phyloP scores from a whole-genome alignment of 53 echinoderm and acorn worm genomes.

The Astropecten irregularis region DNA sequence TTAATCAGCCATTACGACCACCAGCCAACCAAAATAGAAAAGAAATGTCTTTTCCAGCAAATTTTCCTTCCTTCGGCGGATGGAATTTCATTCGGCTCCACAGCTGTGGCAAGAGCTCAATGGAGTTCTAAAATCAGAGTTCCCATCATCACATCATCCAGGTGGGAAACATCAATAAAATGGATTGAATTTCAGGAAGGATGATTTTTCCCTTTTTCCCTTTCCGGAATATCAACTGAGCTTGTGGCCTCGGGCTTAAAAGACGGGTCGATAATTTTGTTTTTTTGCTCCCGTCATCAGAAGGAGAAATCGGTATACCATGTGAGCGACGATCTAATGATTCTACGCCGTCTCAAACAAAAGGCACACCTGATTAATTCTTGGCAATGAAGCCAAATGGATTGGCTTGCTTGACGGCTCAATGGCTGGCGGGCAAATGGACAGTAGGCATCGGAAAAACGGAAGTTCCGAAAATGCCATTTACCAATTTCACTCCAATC shows the following conservation, averaged over 20 bases:
- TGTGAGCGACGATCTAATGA: background rate
- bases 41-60: background rate
- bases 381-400: background rate
- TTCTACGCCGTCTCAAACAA: background rate
- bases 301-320: no score
- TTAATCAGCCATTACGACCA: background rate
- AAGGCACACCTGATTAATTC: background rate
- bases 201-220: conserved; percentile 7
- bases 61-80: background rate
- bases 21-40: background rate
- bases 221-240: background rate
- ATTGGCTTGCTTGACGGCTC: conserved; percentile 21
- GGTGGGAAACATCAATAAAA: conserved; percentile 11
- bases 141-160: background rate
- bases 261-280: conserved; percentile 3
- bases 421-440: conserved; percentile 3
- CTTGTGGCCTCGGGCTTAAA: background rate
- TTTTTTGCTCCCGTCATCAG: background rate
- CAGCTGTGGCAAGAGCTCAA: no score
- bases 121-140: background rate
- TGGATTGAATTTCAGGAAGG: conserved; percentile 19
- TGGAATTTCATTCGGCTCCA: background rate
- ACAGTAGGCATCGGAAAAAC: no score
- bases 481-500: no score
- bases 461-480: no score